phyloP scores from a whole-genome alignment of 2,888 invertebrate genomes.

The Nudaria mundana region DNA sequence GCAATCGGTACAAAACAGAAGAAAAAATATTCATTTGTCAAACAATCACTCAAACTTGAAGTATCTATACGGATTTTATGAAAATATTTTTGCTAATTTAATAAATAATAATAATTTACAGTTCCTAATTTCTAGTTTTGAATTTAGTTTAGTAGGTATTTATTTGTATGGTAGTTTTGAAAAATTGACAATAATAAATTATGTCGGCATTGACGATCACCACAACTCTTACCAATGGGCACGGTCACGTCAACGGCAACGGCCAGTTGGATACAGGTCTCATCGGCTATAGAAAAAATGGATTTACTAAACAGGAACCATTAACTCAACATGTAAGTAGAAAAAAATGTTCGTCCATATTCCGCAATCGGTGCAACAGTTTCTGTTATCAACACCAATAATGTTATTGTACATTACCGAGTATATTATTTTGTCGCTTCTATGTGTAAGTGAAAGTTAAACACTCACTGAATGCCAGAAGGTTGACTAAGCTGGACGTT shows the following conservation, averaged over 20 bases:
- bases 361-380: no score
- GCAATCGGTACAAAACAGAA: constrained; percentile 20
- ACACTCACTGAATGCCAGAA: constrained; percentile 20
- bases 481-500: constrained; percentile 24
- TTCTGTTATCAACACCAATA: no score
- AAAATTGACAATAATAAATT: constrained; percentile 32
- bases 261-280: constrained; percentile 59
- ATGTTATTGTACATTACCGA: no score
- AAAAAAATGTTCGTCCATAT: no score
- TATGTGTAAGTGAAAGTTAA: constrained; percentile 35
- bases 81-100: constrained; percentile 8
- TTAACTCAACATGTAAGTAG: constrained; percentile 57
- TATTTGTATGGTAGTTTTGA: constrained; percentile 13
- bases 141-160: constrained; percentile 18
- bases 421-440: no score
- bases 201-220: constrained; percentile 72
- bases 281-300: constrained; percentile 68
- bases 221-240: constrained; percentile 64
- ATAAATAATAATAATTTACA: constrained; percentile 5
- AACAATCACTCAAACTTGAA: constrained; percentile 29
- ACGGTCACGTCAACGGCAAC: constrained; percentile 61
- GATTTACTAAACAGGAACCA: constrained; percentile 54
- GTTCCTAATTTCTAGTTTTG: constrained; percentile 25
- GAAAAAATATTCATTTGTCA: constrained; percentile 15
- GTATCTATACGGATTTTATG: constrained; percentile 13